Evolutionary conservation across 2,888 invertebrate genomes (phyloP).

Genomic region (Piscicola geometra): DNA sequence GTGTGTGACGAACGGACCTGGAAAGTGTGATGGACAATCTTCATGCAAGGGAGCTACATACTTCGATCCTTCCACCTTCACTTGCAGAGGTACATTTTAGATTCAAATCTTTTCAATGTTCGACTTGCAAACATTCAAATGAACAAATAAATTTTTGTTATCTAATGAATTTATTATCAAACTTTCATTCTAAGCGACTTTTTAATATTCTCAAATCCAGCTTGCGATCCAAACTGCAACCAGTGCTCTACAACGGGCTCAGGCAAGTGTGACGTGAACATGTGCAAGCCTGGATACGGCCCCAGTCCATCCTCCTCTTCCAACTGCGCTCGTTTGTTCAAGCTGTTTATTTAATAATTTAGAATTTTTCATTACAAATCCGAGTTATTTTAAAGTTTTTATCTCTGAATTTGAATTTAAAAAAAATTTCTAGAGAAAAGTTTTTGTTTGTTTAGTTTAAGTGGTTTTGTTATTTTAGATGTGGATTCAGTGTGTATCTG

Average conservation of each 20-base stretch:
- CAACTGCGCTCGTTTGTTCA: slow-evolving; percentile 20
- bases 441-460: too few species aligned
- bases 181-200: too few species aligned
- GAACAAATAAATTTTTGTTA: not conserved
- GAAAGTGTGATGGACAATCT: slow-evolving; percentile 35
- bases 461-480: too few species aligned
- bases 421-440: too few species aligned
- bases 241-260: slow-evolving; percentile 34
- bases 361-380: too few species aligned
- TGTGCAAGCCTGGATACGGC: slow-evolving; percentile 30
- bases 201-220: too few species aligned
- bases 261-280: slow-evolving; percentile 33
- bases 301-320: slow-evolving; percentile 9
- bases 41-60: slow-evolving; percentile 21
- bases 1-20: slow-evolving; percentile 36
- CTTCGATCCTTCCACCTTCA: slow-evolving; percentile 31
- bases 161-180: too few species aligned
- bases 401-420: too few species aligned
- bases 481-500: too few species aligned
- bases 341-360: too few species aligned
- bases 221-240: slow-evolving; percentile 36
- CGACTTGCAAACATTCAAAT: not conserved
- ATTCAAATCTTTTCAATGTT: slow-evolving; percentile 1
- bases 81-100: slow-evolving; percentile 29
- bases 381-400: too few species aligned